Percentiles rank a stretch among this genome's conserved stretches.
These are phyloP conservation scores for Pissodes strobi DNA, from an alignment of 1,140 invertebrate species.

Conservation along the genomic window DNA sequence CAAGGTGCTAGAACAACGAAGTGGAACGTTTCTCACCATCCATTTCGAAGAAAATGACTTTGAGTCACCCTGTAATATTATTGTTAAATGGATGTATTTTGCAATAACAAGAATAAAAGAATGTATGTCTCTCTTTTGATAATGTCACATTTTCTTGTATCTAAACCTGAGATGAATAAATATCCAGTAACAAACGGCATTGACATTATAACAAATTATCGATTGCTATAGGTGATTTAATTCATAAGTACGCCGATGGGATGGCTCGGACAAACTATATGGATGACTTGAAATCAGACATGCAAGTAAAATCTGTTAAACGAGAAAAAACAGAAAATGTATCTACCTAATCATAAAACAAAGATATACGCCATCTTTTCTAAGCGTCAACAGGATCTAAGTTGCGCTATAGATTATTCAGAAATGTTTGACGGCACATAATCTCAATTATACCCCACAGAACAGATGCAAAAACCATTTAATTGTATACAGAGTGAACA, in stretches of 20 bases:
- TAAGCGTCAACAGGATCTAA: no score
- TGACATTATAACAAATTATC: constrained; percentile 38
- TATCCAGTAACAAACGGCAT: constrained; percentile 32
- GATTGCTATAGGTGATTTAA: constrained; percentile 36
- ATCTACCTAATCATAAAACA: no score
- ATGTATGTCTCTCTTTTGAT: constrained; percentile 28
- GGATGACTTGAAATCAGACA: no score
- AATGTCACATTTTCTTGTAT: constrained; percentile 34
- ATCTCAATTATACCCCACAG: no score
- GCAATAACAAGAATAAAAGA: constrained; percentile 29
- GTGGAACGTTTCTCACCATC: constrained; percentile 1
- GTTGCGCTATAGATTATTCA: no score
- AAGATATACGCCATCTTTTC: no score
- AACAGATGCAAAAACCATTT: no score
- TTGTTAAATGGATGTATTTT: constrained; percentile 21
- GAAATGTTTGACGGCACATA: no score
- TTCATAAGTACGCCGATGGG: constrained; percentile 30
- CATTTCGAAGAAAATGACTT: background rate
- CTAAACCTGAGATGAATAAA: constrained; percentile 29
- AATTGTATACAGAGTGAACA: no score
- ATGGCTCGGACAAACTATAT: constrained; percentile 11
- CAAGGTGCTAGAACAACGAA: background rate
- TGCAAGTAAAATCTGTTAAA: no score
- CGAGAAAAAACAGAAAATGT: no score
- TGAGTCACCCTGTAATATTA: constrained; percentile 19